Base-by-base conservation (phyloP, 2,113 vertebrate species). In the Gobiocypris rarus region DNA sequence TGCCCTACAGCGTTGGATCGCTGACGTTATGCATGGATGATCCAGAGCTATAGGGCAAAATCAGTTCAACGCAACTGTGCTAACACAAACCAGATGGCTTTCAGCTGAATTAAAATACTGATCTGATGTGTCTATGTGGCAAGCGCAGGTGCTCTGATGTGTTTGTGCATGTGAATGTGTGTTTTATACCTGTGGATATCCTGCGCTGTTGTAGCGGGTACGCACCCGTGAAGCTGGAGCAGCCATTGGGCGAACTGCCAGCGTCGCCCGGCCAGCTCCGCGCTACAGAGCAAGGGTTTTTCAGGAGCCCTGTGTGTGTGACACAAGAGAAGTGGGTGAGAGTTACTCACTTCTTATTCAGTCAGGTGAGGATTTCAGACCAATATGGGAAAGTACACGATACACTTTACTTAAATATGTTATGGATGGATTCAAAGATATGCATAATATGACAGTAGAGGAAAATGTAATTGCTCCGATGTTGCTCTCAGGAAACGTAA, bases 291-390 rank as follows among this genome's bases (percentile, higher is more conserved):
- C 89, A 89, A 19, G 86, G 82, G 79, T 83, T 78, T 82, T 89
- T 91, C 85, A 91, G 87, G 86, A 89, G 87, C 82, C 90, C 90
- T 91, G 85, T 59, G 82, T 63, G 80, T 83, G 80, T 73, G 83
- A 88, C 76, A 83, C 61, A 83, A 88, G 69, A 82, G 54, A 84
- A 48, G 67, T 24, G 9, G 59, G 83, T 81, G 74, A 82, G 78
- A 75, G 70, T 83, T 58, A 79, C 75, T 84, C 74, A 75, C 54
- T 82, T 84, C 22, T 73, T 78, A 34, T 38, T 14, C 19, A 77
- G 52, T 41, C 65, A 56, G 59, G n/a, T 43, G 73, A 70, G 73
- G 54, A 54, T 63, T 65, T 41, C 31, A 76, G n/a, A 67, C 24
- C 28, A 54, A n/a, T 31, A 41, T 56, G 22, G 7, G 38, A 76